Base-by-base conservation (phyloP, 2,113 vertebrate species). In the Pandion haliaetus region DNA sequence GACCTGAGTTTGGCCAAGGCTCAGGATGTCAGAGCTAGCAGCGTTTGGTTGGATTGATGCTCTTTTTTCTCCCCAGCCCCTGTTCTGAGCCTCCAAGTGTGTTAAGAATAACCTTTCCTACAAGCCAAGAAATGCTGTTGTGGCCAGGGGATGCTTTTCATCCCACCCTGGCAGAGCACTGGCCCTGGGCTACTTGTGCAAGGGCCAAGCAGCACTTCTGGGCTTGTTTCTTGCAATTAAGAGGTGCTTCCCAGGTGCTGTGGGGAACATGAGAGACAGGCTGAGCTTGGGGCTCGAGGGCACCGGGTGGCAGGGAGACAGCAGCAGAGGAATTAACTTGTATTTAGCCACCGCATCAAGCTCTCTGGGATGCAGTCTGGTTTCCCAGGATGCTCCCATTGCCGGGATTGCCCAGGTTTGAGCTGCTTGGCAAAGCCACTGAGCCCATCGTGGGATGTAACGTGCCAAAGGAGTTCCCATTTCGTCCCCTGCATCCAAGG, bases 221-320 rank as follows among this genome's bases (percentile, higher is more conserved):
- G 82, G 40, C 31, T 67, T 1, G 3, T 28, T 67, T 47, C 54
- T 72, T 66, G 44, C 52, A 3, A 7, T 6, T n/a, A 7, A 52
- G 45, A 54, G 44, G 4, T 7, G 19, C 14, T 34, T 59, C 62
- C 57, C 19, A 5, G 34, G 44, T 0, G 1, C 50, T 9, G 25
- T 2, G 14, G 12, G 54, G 36, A 21, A 40, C 7, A 1, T 0
- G 6, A 78, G 32, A 40, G 29, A 9, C 12, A 44, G 54, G 17
- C 23, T 17, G 72, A 10, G 71, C 49, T 50, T 2, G 2, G 88
- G 17, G 24, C 25, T 52, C 0, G 2, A 50, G 74, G 67, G 49
- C 20, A 8, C 31, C 1, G 4, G 3, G 11, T 17, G 5, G 5
- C 5, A 3, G 21, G 49, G 36, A 40, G 50, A 11, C 0, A 5